Conservation (phyloP, 2,113 vertebrate genomes). For the human (Homo sapiens) region GRCh38 chr3:55904001-55904500, state of each 20-base stretch:
- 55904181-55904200: background rate
- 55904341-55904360: constrained; percentile 64
- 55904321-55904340: constrained; percentile 22
- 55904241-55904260: constrained; percentile 52
- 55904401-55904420: constrained; percentile 47
- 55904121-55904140: constrained; percentile 62
- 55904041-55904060: constrained; percentile 79
- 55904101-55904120: constrained; percentile 70
- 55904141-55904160: constrained; percentile 50
- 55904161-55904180: constrained; percentile 33
- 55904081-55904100: constrained; percentile 68
- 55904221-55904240: constrained; percentile 38
- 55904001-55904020: constrained; percentile 67
- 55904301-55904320: background rate
- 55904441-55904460: constrained; percentile 54
- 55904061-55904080: constrained; percentile 75
- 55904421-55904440: constrained; percentile 53
- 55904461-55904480: background rate
- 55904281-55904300: background rate
- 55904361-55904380: constrained; percentile 47
- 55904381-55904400: background rate
- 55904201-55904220: constrained; percentile 17
- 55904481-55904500: constrained; percentile 55
- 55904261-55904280: background rate
- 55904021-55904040: constrained; percentile 79